phyloP scores from a whole-genome alignment of 1,140 invertebrate species.

The Caenorhabditis latens region DNA sequence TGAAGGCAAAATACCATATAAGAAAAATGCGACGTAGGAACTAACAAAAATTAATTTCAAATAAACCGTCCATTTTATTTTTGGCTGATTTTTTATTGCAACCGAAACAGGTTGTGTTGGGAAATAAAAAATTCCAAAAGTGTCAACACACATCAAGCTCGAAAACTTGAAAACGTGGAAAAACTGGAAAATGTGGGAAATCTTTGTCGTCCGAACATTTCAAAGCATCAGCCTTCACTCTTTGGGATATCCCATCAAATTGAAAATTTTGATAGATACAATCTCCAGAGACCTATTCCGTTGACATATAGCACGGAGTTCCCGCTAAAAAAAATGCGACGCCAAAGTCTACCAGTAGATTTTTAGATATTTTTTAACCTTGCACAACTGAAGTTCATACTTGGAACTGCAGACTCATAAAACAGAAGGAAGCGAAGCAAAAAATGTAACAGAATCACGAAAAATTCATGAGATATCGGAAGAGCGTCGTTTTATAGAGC shows the following conservation, averaged over 20 bases:
- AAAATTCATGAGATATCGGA: slow-evolving; percentile 18
- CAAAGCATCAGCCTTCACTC: not conserved
- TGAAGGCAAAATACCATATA: not conserved
- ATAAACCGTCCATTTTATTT: too few relatives aligned
- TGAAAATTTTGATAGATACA: slow-evolving; percentile 26
- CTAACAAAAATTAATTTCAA: too few relatives aligned
- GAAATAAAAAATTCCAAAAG: too few relatives aligned
- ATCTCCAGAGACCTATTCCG: not conserved
- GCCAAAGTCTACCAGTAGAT: not conserved
- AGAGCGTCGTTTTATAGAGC: not conserved
- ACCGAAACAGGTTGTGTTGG: too few relatives aligned
- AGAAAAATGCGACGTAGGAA: not conserved
- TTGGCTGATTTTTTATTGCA: too few relatives aligned
- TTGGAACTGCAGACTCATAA: not conserved
- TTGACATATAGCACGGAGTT: slow-evolving; percentile 24
- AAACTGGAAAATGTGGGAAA: too few relatives aligned
- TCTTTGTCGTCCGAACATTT: not conserved
- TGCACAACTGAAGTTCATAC: not conserved
- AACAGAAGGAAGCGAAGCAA: not conserved
- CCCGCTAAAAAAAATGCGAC: not conserved
- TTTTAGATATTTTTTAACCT: not conserved
- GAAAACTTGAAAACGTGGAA: too few relatives aligned
- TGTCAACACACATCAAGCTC: too few relatives aligned
- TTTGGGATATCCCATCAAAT: not conserved
- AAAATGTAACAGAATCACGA: not conserved